Base-by-base conservation (phyloP, 1,140 invertebrate genomes). In the Lasioglossum albipes region DNA sequence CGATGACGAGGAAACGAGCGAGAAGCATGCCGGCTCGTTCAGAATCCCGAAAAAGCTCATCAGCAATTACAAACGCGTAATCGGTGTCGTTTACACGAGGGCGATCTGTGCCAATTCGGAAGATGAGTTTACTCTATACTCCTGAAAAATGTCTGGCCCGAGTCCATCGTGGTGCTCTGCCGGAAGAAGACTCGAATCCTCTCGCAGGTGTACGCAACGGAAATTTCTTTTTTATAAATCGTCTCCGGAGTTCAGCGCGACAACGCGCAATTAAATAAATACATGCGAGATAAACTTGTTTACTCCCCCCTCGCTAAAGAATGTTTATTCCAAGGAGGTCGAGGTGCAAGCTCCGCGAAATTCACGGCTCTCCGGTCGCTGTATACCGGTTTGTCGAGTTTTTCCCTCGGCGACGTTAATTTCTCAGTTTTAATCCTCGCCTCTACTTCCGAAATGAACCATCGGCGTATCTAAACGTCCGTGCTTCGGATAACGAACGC, bases 381-480 rank as follows among this genome's bases (percentile, higher is more conserved):
- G 0, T 62, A 74, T 79, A 84, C 66, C 64, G 73, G 73, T 85
- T 84, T 77, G 54, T 77, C 79, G 64, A 62, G 74, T 82, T 85
- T 84, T 54, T 54, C 52, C 52, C 57, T 45, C 57, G 27, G 12
- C 20, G 27, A 67, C 22, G 65, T 81, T 84, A 62, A 75, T 82
- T 84, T 78, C 67, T 72, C 49, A 20, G 69, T 75, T 75, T 77
- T 70, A 75, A 77, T 84, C 61, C 13, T 22, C 49, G 49, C 7
- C 64, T 42, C 41, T 22, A 65, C 49, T 84, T 76, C 36, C 73
- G 7, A 84, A 77, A 81, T 57, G 64, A 81, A 81, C 45, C 64
- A 45, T 74, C 27, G 7, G 5, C 22, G 7, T 42, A 42, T 79
- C 70, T 69, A 65, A 83, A 74, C 66, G 71, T 41, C 20, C 13